These are phyloP conservation scores for Stenichneumon culpator DNA, from an alignment of 2,888 invertebrate genomes.

Conservation along the genomic window DNA sequence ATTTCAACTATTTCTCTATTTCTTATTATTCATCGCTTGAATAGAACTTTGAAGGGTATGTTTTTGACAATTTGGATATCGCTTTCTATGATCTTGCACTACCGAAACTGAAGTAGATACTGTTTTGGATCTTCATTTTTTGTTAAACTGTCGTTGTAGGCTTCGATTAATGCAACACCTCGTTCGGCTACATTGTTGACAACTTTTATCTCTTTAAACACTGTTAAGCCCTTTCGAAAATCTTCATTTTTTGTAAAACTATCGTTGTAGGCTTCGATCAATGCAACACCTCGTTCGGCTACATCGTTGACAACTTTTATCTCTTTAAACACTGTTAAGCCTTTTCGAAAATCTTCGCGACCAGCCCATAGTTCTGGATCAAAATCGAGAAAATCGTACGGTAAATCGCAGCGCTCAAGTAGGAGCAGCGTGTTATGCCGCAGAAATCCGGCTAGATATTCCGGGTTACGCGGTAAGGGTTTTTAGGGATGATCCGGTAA, in stretches of 20 bases:
- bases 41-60: too few relatives aligned
- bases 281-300: slow-evolving; percentile 16
- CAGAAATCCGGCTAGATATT: too few relatives aligned
- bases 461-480: too few relatives aligned
- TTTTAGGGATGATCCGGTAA: too few relatives aligned
- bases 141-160: slow-evolving; percentile 6
- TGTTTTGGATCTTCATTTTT: neutral
- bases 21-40: too few relatives aligned
- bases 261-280: slow-evolving; percentile 11
- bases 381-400: neutral
- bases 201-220: slow-evolving; percentile 28
- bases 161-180: neutral
- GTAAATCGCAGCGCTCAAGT: slow-evolving; percentile 1
- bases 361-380: neutral
- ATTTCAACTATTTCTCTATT: too few relatives aligned
- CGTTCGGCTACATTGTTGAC: slow-evolving; percentile 10
- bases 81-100: slow-evolving; percentile 2
- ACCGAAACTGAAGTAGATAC: neutral
- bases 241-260: neutral
- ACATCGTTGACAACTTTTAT: slow-evolving; percentile 15
- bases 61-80: neutral
- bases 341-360: neutral
- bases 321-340: slow-evolving; percentile 4
- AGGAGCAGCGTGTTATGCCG: neutral
- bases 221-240: neutral